These are phyloP conservation scores for Heterotis niloticus DNA, from an alignment of 2,113 vertebrate species.

Conservation along the genomic window DNA sequence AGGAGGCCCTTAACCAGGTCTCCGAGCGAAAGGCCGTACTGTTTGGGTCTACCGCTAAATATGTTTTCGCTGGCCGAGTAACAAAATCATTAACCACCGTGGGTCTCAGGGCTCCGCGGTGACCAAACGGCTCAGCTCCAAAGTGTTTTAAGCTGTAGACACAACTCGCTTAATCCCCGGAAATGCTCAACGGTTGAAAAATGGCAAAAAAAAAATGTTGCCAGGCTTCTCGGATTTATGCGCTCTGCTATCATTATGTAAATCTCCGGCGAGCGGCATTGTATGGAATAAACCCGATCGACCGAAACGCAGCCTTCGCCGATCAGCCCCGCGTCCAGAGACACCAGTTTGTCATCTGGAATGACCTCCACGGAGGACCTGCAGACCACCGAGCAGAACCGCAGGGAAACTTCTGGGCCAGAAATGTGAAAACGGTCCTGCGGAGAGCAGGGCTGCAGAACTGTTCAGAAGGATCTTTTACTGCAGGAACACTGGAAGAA, in stretches of 20 bases:
- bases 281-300: too few relatives aligned
- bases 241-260: background rate
- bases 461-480: background rate
- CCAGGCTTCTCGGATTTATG: background rate
- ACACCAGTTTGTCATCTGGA: background rate
- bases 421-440: background rate
- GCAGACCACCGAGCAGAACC: background rate
- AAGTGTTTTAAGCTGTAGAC: constrained; percentile 3
- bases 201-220: background rate
- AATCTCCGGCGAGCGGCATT: background rate
- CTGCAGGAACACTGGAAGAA: background rate
- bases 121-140: background rate
- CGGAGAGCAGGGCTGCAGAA: background rate
- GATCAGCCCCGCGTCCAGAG: background rate
- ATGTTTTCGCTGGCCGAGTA: background rate
- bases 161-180: constrained; percentile 9
- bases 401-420: background rate
- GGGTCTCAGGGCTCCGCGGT: background rate
- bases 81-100: background rate
- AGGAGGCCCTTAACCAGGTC: background rate
- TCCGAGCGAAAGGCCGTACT: background rate
- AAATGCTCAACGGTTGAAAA: background rate
- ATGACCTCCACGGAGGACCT: background rate
- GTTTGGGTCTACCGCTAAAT: constrained; percentile 2
- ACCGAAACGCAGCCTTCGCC: too few relatives aligned